Conservation (phyloP, 2,888 invertebrate species). For the Flexamia atlantica region DNA sequence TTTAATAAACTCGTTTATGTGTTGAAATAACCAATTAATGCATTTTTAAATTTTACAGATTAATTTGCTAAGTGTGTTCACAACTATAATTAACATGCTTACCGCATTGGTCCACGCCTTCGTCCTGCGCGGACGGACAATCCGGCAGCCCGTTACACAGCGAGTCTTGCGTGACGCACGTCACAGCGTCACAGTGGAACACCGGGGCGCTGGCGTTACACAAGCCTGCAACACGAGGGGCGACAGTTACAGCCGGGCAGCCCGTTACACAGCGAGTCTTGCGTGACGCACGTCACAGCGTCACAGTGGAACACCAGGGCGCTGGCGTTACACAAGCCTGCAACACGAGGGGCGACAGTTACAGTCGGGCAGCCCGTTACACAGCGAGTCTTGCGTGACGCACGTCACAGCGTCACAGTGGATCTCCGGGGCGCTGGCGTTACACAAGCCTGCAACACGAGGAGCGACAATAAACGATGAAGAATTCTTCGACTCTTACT, state of each 20-base stretch:
- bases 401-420: slow-evolving; percentile 67
- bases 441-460: too few relatives aligned
- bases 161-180: slow-evolving; percentile 68
- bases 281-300: slow-evolving; percentile 68
- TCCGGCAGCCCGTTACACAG: slow-evolving; percentile 71
- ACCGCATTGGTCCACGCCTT: slow-evolving; percentile 69
- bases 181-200: slow-evolving; percentile 65
- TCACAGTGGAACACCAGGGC: slow-evolving; percentile 66
- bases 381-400: slow-evolving; percentile 67
- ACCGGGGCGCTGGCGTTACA: slow-evolving; percentile 65
- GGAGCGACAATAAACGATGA: too few relatives aligned
- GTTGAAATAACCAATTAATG: too few relatives aligned
- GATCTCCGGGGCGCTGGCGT: slow-evolving; percentile 64
- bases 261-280: slow-evolving; percentile 69
- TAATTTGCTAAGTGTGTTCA: too few relatives aligned
- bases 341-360: slow-evolving; percentile 51
- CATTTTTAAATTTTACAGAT: too few relatives aligned
- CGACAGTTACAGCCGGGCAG: slow-evolving; percentile 67
- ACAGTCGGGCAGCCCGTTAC: slow-evolving; percentile 71
- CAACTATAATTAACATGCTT: too few relatives aligned
- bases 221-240: not conserved
- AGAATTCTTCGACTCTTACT: too few relatives aligned
- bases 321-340: slow-evolving; percentile 63
- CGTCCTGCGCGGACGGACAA: slow-evolving; percentile 68
- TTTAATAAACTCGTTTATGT: too few relatives aligned